Base-by-base conservation (phyloP, 2,113 vertebrate genomes). In the Formicarius rufipectus region DNA sequence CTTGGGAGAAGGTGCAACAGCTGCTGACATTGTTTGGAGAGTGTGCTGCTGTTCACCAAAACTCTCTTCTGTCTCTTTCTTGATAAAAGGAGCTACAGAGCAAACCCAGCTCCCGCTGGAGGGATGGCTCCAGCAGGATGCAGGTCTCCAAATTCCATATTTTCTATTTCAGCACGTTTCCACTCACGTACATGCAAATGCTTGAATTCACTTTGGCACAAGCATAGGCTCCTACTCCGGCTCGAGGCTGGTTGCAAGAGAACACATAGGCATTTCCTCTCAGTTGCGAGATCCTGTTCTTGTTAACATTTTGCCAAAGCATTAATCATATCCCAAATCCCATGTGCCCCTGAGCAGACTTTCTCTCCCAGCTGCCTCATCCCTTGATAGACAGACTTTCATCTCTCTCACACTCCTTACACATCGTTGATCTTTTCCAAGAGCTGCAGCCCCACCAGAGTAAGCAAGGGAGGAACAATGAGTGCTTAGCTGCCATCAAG, bases 241-340 rank as follows among this genome's bases (percentile, higher is more conserved):
- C 89, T 89, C 0, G 1, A 79, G 55, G 89, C 78, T 90, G 78
- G 56, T 59, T 71, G 75, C 50, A 58, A 85, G 87, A 2, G 21
- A 90, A 31, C 78, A 77, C 81, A 76, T 19, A 79, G 78, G 78
- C 82, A 96, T 96, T 93, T 96, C 89, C 93, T 79, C 63, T 62
- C 75, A 20, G 33, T 76, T 84, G 87, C 89, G 89, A 95, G 94
- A 80, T 87, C 90, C 93, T 62, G 62, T 87, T 90, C 87, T 94
- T 1, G 0, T 91, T 87, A 95, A 67, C 45, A 1, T n/a, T 39
- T 47, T 87, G 87, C 90, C 94, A 96, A 85, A 73, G 75, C 84
- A 90, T 91, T 94, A 95, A 96, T 93, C 87, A 91, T 80, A 94
- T 91, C 71, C 73, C 89, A 67, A 83, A 93, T 39, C 74, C 72